phyloP scores from a whole-genome alignment of 2,797 vertebrate species.

The Rhinogobio ventralis region DNA sequence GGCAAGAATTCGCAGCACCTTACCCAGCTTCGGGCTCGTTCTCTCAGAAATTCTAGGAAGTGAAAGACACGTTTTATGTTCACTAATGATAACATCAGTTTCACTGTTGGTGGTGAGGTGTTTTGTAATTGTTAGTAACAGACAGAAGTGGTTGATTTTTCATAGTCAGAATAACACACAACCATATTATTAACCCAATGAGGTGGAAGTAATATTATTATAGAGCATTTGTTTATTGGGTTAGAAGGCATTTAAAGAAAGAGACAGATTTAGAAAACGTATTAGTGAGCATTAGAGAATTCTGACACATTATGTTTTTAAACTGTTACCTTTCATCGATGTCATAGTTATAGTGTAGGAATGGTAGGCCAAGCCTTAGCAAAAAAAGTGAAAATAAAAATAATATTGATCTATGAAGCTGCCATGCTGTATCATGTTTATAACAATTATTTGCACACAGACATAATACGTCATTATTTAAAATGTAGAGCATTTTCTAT shows the following conservation, averaged over 20 bases:
- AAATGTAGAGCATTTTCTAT: neutral
- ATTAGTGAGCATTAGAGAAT: neutral
- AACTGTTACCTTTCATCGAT: conserved; percentile 75
- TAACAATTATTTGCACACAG: no score
- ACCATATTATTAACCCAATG: neutral
- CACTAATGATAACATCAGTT: neutral
- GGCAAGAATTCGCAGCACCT: conserved; percentile 82
- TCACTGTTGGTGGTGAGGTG: neutral
- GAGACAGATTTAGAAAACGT: neutral
- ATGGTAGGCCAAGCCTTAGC: conserved; percentile 80
- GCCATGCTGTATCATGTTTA: conserved; percentile 33
- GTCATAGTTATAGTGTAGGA: conserved; percentile 73
- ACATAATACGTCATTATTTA: neutral
- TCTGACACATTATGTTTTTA: neutral
- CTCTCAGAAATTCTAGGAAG: conserved; percentile 83
- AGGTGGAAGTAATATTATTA: neutral
- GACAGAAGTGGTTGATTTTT: neutral
- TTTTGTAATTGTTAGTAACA: neutral
- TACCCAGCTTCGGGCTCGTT: conserved; percentile 79
- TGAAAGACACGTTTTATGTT: conserved; percentile 9
- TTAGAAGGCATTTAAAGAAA: neutral
- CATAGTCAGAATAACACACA: neutral
- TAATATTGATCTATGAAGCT: conserved; percentile 59
- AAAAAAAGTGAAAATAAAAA: conserved; percentile 62
- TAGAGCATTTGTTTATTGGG: neutral